Evolutionary conservation across 1,140 invertebrate species (phyloP).

Genomic region (Scylla paramamosain): DNA sequence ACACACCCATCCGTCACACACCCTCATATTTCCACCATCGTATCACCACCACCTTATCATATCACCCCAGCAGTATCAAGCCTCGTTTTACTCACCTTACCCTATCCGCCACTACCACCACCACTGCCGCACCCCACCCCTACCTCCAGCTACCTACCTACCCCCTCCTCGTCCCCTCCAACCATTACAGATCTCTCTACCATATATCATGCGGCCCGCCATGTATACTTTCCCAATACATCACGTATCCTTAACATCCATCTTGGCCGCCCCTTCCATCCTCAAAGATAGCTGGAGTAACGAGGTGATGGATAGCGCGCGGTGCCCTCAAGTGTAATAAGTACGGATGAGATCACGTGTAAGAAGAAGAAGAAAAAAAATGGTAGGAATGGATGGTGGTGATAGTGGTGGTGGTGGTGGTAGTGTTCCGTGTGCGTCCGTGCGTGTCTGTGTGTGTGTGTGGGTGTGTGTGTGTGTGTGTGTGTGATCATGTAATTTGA

Average conservation of each 20-base stretch:
- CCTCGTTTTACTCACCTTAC: neutral
- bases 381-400: too few relatives aligned
- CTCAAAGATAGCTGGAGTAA: neutral
- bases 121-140: neutral
- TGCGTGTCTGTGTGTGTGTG: neutral
- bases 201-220: neutral
- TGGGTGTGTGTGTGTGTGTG: neutral
- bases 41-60: neutral
- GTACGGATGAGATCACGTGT: neutral
- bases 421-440: neutral
- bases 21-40: neutral
- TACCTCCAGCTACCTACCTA: neutral
- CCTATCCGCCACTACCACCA: neutral
- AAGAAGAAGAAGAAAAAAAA: neutral
- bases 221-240: neutral
- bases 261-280: neutral
- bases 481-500: neutral
- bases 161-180: neutral
- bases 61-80: neutral
- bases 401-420: neutral
- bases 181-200: neutral
- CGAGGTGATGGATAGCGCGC: neutral
- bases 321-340: neutral
- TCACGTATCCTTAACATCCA: neutral
- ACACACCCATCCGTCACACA: constrained; percentile 10